Conservation (phyloP, 1,140 invertebrate genomes). For the Cyclargus thomasi region DNA sequence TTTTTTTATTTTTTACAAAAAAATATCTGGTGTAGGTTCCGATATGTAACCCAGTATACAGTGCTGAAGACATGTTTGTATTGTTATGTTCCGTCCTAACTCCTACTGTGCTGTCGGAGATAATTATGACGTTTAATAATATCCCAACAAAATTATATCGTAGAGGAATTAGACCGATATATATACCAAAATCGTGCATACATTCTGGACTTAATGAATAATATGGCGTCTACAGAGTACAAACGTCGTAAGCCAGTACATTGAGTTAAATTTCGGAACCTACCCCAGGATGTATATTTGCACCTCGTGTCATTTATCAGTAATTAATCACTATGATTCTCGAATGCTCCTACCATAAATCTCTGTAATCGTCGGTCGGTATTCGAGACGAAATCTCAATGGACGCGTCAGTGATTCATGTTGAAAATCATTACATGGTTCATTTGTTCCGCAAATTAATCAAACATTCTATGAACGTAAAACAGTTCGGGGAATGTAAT, state of each 20-base stretch:
- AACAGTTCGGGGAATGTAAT: slow-evolving; percentile 32
- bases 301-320: not conserved
- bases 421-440: slow-evolving; percentile 41
- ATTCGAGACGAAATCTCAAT: slow-evolving; percentile 29
- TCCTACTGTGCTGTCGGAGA: no score
- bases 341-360: slow-evolving; percentile 19
- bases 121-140: no score
- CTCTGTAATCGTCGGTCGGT: slow-evolving; percentile 24
- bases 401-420: slow-evolving; percentile 38
- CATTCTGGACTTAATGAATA: no score
- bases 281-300: not conserved
- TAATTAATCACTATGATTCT: slow-evolving; percentile 19
- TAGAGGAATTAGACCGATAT: no score
- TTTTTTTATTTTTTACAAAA: not conserved
- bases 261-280: no score
- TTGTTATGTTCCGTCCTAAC: no score
- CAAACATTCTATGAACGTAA: slow-evolving; percentile 36
- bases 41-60: no score
- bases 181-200: no score
- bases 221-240: no score
- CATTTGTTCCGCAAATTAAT: slow-evolving; percentile 43
- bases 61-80: no score
- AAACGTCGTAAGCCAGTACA: no score
- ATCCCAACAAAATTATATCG: no score
- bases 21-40: not conserved